phyloP scores from a whole-genome alignment of 2,113 vertebrate genomes.

The Typhlomys cinereus region DNA sequence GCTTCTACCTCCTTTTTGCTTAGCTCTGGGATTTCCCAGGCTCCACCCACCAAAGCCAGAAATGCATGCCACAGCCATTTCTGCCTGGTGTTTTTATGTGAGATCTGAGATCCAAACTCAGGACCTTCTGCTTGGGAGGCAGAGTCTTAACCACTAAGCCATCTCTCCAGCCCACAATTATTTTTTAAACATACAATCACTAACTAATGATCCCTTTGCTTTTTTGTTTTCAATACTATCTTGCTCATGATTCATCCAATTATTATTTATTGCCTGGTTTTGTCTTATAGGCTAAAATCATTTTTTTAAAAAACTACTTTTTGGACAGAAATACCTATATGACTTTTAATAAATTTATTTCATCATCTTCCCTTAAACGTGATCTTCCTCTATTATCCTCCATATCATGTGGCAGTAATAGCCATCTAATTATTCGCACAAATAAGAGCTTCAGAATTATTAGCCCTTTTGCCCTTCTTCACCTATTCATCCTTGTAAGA shows the following conservation, averaged over 20 bases:
- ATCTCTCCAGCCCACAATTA: no score
- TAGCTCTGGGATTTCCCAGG: no score
- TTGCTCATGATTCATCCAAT: not conserved
- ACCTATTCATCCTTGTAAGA: not conserved
- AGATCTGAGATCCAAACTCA: no score
- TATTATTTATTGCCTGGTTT: not conserved
- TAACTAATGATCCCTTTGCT: not conserved
- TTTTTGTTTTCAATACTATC: not conserved
- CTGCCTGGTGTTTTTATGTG: no score
- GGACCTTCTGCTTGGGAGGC: no score
- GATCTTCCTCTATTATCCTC: not conserved
- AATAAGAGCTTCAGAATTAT: not conserved
- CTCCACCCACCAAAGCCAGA: no score
- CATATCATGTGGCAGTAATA: not conserved
- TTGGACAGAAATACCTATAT: not conserved
- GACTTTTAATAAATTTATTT: not conserved
- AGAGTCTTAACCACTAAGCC: no score
- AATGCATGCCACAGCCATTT: no score
- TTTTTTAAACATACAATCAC: not conserved
- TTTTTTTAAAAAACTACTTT: not conserved
- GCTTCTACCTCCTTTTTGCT: no score
- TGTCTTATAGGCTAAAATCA: not conserved
- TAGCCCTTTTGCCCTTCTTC: not conserved
- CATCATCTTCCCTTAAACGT: not conserved
- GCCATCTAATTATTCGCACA: not conserved